These are phyloP conservation scores for Hybos culiciformis DNA, from an alignment of 2,888 invertebrate species.

Conservation along the genomic window DNA sequence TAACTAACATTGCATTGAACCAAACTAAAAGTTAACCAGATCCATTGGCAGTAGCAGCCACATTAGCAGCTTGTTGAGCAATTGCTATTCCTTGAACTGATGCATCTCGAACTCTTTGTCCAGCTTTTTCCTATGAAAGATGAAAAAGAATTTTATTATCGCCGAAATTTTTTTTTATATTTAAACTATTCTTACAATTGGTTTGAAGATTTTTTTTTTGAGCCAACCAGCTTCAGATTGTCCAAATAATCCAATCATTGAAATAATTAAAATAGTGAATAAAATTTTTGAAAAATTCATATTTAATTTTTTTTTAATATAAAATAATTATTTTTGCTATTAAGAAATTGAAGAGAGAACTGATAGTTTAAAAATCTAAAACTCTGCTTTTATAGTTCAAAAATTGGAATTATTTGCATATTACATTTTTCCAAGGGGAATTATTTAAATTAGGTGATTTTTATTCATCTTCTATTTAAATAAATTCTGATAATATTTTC, in stretches of 20 bases:
- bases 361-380: no score
- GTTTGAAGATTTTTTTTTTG: constrained; percentile 15
- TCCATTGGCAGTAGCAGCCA: constrained; percentile 9
- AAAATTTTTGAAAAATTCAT: constrained; percentile 20
- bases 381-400: no score
- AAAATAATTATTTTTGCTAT: no score
- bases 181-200: background rate
- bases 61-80: constrained; percentile 24
- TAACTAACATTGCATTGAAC: no score
- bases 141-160: background rate
- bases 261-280: constrained; percentile 20
- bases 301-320: constrained; percentile 2
- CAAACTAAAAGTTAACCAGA: no score
- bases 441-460: no score
- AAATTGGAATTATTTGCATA: no score
- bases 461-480: no score
- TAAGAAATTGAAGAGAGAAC: no score
- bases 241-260: constrained; percentile 19
- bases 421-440: no score
- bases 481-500: no score
- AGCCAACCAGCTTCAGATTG: constrained; percentile 26
- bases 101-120: constrained; percentile 24
- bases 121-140: constrained; percentile 19
- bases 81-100: constrained; percentile 21
- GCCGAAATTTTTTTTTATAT: no score